Base-by-base conservation (phyloP, 2,113 vertebrate genomes). In the Hemibagrus wyckioides region DNA sequence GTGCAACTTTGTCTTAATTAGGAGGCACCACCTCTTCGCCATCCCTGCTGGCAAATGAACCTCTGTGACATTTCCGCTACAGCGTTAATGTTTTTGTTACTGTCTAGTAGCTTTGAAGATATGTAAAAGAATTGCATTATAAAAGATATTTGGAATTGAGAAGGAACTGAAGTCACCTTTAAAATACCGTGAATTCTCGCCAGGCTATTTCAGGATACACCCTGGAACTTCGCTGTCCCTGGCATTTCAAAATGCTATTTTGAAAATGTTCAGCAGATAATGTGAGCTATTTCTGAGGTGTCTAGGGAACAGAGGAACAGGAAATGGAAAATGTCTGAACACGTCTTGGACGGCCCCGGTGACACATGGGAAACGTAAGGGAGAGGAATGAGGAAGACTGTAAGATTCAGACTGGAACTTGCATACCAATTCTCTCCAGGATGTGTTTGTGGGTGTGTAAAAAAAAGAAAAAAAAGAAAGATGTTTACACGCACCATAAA, bases 221-320 rank as follows among this genome's bases (percentile, higher is more conserved):
- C 57, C 61, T 71, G 33, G 77, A 86, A 80, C 77, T 36, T 67
- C 17, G 1, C 63, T 23, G 50, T 44, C 79, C 63, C 80, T 82
- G 65, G 50, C 67, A 82, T 87, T 87, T 86, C 65, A 73, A 61
- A 82, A 82, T 69, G 50, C 80, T 82, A 71, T 82, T 87, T 75
- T 82, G 67, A 82, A 87, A 87, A 82, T 81, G 54, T 69, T 73
- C 36, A 73, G 77, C 50, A 56, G 61, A 81, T 67, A 56, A 39
- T 75, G 25, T 57, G 61, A 69, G 39, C 41, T 87, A 57, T 87
- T 83, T 73, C 67, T 28, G 52, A 59, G 41, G 36, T 59, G 79
- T 73, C 85, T 59, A 23, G 54, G 86, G 80, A 82, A 82, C 67
- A 61, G 13, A 63, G 54, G 67, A 87, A 81, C 80, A 87, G 86